A percentile compares a stretch with the other conserved stretches of the same genome.
Conservation (phyloP, 2,113 vertebrate genomes). For the Ornithorhynchus anatinus region DNA sequence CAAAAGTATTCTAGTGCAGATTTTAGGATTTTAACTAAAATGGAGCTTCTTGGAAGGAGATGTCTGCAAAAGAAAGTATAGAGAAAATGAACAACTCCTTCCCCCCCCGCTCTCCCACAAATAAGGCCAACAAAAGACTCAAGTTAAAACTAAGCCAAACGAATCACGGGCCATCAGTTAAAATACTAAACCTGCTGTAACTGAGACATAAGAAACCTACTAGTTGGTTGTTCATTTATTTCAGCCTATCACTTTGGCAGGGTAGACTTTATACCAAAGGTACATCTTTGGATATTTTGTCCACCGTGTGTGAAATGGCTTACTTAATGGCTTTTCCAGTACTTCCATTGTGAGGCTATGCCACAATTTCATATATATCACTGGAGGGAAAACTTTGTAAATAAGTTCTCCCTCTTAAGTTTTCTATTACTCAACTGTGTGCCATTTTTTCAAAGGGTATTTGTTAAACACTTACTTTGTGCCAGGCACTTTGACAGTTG, state of each 20-base stretch:
- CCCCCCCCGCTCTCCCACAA: too few relatives aligned
- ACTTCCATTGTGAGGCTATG: constrained; percentile 2
- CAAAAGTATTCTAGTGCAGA: neutral
- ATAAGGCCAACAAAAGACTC: neutral
- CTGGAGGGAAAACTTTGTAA: constrained; percentile 20
- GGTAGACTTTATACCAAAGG: constrained; percentile 14
- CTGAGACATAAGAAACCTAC: neutral
- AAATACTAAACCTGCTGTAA: neutral
- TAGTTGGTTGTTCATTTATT: neutral
- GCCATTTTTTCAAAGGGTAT: constrained; percentile 10
- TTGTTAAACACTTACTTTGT: too few relatives aligned
- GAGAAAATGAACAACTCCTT: neutral
- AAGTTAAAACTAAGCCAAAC: constrained; percentile 3
- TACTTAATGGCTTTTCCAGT: constrained; percentile 3
- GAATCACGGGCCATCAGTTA: neutral
- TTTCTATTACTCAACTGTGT: constrained; percentile 37
- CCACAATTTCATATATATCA: constrained; percentile 16
- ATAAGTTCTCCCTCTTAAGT: constrained; percentile 6
- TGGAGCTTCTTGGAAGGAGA: neutral
- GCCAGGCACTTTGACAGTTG: too few relatives aligned
- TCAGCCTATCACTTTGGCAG: neutral
- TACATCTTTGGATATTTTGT: constrained; percentile 22
- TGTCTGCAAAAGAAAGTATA: neutral
- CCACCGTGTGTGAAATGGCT: constrained; percentile 49
- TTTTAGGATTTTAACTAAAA: neutral